Base-by-base conservation (phyloP, 2,797 vertebrate genomes). In the Leontocebus nigricollis region DNA sequence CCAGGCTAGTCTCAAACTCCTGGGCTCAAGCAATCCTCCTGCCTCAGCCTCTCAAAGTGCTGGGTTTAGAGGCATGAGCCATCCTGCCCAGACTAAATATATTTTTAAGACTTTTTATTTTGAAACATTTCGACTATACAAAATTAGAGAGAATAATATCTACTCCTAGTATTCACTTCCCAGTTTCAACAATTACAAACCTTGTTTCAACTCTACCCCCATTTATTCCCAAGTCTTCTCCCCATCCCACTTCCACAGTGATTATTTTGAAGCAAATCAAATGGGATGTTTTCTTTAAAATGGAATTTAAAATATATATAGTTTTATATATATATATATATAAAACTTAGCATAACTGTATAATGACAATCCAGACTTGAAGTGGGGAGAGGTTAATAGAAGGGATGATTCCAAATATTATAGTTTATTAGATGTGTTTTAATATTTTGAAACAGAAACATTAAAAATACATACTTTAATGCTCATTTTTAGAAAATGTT, bases 31-130 rank as follows among this genome's bases (percentile, higher is more conserved):
- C 8, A 9, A 22, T 36, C n/a, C 30, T 22, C 19, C n/a, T 5
- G 9, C 17, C 67, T 70, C 67, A 70, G 67, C 67, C 67, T 70
- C n/a, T 36, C 67, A 39, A 70, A 70, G 67, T 70, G n/a, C 67
- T 70, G n/a, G 9, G 33, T 36, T 70, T 70, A 70, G 9, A 70
- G 67, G n/a, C 4, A 1, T 70, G 67, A 22, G 67, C n/a, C 19
- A 70, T 36, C n/a, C 17, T 4, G 1, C 15, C 19, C 67, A 36
- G n/a, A n/a, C 67, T 70, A 67, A 67, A 67, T 61, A 77, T 55
- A 90, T 79, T 64, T 75, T 94, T 17, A 70, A 67, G 36, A 50
- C 48, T 44, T 88, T 97, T 94, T 82, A 52, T 64, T 97, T 90
- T 55, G 41, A 93, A 93, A 79, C 9, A 89, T 46, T 95, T 76